Percentiles rank a stretch among this genome's conserved stretches.
Conservation (phyloP, 2,797 vertebrate species). For the Avahi laniger region DNA sequence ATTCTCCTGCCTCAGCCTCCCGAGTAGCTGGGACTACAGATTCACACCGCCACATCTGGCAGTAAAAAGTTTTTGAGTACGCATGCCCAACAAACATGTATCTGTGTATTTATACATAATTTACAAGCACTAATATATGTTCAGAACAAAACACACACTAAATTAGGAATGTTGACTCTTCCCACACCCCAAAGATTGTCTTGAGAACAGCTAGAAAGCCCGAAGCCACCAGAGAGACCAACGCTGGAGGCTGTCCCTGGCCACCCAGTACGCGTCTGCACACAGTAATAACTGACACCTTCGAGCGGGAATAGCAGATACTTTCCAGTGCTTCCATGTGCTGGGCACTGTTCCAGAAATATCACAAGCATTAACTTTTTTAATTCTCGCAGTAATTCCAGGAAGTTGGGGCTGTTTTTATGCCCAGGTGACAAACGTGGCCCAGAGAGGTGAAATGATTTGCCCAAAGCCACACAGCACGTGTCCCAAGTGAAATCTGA, state of each 20-base stretch:
- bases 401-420: neutral
- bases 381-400: neutral
- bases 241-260: rapidly evolving
- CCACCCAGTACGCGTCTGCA: neutral
- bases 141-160: neutral
- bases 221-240: neutral
- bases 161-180: neutral
- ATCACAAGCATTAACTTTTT: neutral
- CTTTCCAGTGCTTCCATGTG: neutral
- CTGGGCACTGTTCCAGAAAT: neutral
- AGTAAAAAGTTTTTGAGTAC: neutral
- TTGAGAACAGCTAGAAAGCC: neutral
- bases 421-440: neutral
- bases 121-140: neutral
- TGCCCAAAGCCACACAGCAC: neutral
- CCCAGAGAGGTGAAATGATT: neutral
- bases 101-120: neutral
- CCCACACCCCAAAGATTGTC: neutral
- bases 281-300: neutral
- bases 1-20: too few relatives aligned
- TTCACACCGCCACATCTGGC: neutral
- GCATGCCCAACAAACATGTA: neutral
- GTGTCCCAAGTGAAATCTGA: neutral
- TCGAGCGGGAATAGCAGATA: neutral
- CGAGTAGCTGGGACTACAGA: too few relatives aligned